These are phyloP conservation scores for Cladopsammia gracilis DNA, from an alignment of 64 coral and sea anemone genomes.

Conservation along the genomic window DNA sequence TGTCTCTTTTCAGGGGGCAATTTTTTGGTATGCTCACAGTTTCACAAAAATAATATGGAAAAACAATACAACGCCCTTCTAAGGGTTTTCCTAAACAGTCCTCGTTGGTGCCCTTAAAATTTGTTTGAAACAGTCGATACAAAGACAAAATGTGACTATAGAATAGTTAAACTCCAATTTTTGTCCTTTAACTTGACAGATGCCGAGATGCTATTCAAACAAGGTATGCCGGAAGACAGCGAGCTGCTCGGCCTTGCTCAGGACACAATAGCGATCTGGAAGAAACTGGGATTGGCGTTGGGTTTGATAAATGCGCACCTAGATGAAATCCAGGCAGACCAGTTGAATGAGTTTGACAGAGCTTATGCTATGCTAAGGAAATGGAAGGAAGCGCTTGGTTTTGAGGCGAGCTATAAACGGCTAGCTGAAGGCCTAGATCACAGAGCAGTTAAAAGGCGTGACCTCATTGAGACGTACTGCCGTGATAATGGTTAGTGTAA, in stretches of 20 bases:
- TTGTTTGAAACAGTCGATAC: no score
- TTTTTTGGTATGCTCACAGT: no score
- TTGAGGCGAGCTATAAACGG: slow-evolving; percentile 30
- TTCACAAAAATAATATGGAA: no score
- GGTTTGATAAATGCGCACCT: background rate
- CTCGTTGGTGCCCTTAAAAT: no score
- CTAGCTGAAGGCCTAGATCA: slow-evolving; percentile 45
- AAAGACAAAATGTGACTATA: no score
- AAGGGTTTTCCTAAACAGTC: no score
- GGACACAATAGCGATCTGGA: slow-evolving; percentile 37
- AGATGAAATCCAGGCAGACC: slow-evolving; percentile 52
- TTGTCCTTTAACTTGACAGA: background rate
- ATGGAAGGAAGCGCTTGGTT: slow-evolving; percentile 34
- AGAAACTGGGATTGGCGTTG: slow-evolving; percentile 25
- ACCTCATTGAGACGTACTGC: slow-evolving; percentile 33
- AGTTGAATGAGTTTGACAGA: background rate
- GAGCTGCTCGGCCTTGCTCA: slow-evolving; percentile 29
- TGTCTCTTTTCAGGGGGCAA: no score
- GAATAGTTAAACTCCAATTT: no score
- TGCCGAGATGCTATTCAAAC: background rate
- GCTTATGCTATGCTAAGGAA: slow-evolving; percentile 40
- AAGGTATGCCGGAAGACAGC: background rate
- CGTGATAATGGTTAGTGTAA: slow-evolving; percentile 1
- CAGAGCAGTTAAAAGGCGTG: slow-evolving; percentile 7
- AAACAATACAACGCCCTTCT: no score